A percentile compares a stretch with the other conserved stretches of the same genome.
Evolutionary conservation across 2,113 vertebrate species (phyloP).

Genomic region (Ageneiosus marmoratus): DNA sequence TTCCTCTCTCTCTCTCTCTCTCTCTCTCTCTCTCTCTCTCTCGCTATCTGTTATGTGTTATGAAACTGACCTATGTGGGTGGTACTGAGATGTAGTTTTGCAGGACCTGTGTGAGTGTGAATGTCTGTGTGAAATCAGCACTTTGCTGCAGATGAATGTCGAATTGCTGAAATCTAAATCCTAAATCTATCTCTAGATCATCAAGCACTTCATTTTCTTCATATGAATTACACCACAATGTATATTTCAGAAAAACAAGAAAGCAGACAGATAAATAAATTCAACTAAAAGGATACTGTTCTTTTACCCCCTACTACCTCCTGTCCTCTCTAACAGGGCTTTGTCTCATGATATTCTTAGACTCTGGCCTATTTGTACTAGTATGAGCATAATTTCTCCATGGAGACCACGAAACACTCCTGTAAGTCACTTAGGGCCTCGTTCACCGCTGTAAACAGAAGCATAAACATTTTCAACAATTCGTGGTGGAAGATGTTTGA

Average conservation of each 20-base stretch:
- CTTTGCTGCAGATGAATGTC: neutral
- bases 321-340: neutral
- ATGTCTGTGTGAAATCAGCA: neutral
- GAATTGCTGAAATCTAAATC: neutral
- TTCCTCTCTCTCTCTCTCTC: constrained; percentile 40
- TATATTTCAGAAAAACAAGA: neutral
- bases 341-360: neutral
- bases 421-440: neutral
- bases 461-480: neutral
- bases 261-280: neutral
- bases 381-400: constrained; percentile 1
- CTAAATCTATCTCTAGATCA: neutral
- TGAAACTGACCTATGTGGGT: constrained; percentile 75
- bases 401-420: neutral
- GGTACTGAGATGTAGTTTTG: constrained; percentile 60
- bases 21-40: constrained; percentile 54
- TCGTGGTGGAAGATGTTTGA: neutral
- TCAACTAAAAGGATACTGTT: neutral
- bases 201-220: neutral
- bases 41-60: constrained; percentile 71
- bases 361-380: neutral
- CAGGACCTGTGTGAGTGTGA: constrained; percentile 27
- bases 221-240: neutral
- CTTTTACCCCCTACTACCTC: neutral
- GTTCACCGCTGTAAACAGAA: neutral